A percentile compares a stretch with the other conserved stretches of the same genome.
Evolutionary conservation across 2,888 invertebrate genomes (phyloP).

Genomic region (Drosophila maculinotata): DNA sequence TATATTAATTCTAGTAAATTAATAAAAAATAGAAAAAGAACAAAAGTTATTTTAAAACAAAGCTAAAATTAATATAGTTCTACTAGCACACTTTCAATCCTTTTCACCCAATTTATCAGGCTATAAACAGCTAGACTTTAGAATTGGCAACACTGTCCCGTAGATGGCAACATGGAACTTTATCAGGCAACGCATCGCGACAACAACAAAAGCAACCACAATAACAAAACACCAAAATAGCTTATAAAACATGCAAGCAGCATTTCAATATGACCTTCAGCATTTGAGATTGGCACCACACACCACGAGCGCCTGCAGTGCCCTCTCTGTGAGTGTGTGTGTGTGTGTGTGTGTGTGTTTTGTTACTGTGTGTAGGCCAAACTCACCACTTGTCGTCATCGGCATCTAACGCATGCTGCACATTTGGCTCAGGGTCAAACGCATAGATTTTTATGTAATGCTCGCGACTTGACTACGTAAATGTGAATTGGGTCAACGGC

Average conservation of each 20-base stretch:
- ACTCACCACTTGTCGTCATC: constrained; percentile 44
- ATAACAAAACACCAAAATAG: constrained; percentile 40
- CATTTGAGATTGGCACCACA: constrained; percentile 43
- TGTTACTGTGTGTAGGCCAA: constrained; percentile 18
- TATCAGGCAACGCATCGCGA: constrained; percentile 55
- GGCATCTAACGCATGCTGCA: constrained; percentile 59
- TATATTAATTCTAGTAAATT: too few relatives aligned
- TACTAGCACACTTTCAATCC: too few relatives aligned
- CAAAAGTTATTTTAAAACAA: too few relatives aligned
- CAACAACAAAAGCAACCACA: constrained; percentile 25
- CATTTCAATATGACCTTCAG: constrained; percentile 71
- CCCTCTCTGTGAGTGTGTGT: constrained; percentile 10
- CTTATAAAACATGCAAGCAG: constrained; percentile 69
- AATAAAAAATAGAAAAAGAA: too few relatives aligned
- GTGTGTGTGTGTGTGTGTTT: constrained; percentile 19
- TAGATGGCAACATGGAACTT: constrained; percentile 27
- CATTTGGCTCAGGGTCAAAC: constrained; percentile 79
- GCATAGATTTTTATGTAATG: constrained; percentile 65
- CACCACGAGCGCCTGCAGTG: constrained; percentile 26
- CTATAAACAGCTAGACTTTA: too few relatives aligned
- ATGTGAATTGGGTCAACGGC: constrained; percentile 44
- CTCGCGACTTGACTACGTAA: constrained; percentile 47
- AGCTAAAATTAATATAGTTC: too few relatives aligned
- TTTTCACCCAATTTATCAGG: too few relatives aligned
- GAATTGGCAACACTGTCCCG: background rate